These are phyloP conservation scores for Albula goreensis DNA, from an alignment of 2,113 vertebrate genomes.

Conservation along the genomic window DNA sequence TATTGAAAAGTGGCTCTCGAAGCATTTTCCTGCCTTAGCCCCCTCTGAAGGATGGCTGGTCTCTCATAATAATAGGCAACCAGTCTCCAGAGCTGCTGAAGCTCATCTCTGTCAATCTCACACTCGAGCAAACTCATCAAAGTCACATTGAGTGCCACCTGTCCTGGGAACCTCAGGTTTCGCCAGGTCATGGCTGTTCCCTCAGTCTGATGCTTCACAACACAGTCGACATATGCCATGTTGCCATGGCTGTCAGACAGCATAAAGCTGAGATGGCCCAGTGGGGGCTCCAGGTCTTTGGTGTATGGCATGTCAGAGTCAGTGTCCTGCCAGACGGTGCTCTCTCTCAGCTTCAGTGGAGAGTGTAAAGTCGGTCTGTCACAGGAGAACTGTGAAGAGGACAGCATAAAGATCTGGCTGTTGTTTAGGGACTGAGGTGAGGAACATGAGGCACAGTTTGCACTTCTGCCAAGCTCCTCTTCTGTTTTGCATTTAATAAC, in stretches of 20 bases:
- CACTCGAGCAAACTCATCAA: conserved; percentile 67
- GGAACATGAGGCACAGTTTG: conserved; percentile 63
- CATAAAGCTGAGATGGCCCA: conserved; percentile 65
- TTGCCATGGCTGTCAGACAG: conserved; percentile 75
- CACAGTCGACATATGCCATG: conserved; percentile 70
- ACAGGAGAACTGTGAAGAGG: conserved; percentile 60
- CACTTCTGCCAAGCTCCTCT: conserved; percentile 52
- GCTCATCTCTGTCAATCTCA: conserved; percentile 69
- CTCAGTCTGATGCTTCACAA: conserved; percentile 62
- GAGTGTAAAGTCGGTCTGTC: conserved; percentile 65
- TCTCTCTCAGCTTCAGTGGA: conserved; percentile 65
- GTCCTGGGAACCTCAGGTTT: conserved; percentile 47
- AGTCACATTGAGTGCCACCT: conserved; percentile 66
- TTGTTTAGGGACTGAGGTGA: conserved; percentile 67
- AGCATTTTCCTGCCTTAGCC: conserved; percentile 57
- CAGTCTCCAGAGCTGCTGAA: conserved; percentile 75
- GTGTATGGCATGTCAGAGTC: conserved; percentile 68
- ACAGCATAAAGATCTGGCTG: conserved; percentile 55
- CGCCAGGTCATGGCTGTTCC: conserved; percentile 61
- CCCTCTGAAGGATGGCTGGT: conserved; percentile 69
- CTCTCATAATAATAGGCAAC: conserved; percentile 77
- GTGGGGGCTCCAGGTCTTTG: conserved; percentile 67
- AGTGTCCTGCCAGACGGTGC: conserved; percentile 58
- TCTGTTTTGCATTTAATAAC: conserved; percentile 77
- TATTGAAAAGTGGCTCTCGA: conserved; percentile 67